These are phyloP conservation scores for Xestia sexstrigata DNA, from an alignment of 2,888 invertebrate species.

Conservation along the genomic window DNA sequence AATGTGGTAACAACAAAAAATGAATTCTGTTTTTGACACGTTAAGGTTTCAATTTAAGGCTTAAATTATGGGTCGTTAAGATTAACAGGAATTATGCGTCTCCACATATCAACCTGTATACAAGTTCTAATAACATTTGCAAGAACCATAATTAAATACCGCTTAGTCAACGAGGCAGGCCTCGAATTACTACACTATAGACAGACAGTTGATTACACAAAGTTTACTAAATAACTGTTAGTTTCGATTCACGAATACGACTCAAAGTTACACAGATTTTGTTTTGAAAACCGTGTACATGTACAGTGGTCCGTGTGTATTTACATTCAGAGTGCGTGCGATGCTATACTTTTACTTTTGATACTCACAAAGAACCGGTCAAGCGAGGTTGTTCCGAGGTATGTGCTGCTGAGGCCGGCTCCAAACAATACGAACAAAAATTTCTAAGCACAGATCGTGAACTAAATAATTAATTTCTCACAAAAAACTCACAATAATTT, in stretches of 20 bases:
- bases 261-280: conserved; percentile 34
- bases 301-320: conserved; percentile 32
- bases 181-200: background rate
- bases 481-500: conserved; percentile 64
- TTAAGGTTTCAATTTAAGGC: background rate
- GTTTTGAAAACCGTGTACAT: conserved; percentile 33
- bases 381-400: conserved; percentile 65
- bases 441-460: conserved; percentile 68
- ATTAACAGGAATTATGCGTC: background rate
- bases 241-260: conserved; percentile 37
- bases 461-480: conserved; percentile 69
- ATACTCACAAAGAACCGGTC: conserved; percentile 78
- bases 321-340: conserved; percentile 59
- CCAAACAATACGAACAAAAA: conserved; percentile 63
- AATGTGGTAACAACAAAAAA: background rate
- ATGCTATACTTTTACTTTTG: conserved; percentile 78
- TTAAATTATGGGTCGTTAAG: background rate
- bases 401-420: conserved; percentile 28
- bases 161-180: background rate
- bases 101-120: background rate
- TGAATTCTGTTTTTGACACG: background rate
- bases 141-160: background rate
- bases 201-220: background rate
- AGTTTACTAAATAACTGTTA: conserved; percentile 49
- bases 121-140: background rate